phyloP scores from a whole-genome alignment of 1,140 invertebrate genomes.

The Pseudachorutes palmiensis region DNA sequence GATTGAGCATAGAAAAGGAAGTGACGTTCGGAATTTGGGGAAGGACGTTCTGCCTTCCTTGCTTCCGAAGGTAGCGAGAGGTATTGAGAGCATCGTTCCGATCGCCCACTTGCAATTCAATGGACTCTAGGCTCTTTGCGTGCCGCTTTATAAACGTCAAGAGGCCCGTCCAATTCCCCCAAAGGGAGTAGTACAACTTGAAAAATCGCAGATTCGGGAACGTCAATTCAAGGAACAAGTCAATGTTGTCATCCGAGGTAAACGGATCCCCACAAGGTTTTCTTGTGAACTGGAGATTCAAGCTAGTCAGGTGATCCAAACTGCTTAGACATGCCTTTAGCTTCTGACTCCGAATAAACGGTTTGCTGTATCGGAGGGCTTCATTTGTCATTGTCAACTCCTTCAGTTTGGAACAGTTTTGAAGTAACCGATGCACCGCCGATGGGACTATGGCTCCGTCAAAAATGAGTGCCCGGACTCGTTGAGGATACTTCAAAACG shows the following conservation, averaged over 20 bases:
- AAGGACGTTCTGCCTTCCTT: background rate
- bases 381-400: constrained; percentile 27
- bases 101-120: constrained; percentile 33
- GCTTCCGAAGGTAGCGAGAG: background rate
- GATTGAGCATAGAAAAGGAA: constrained; percentile 12
- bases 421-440: constrained; percentile 22
- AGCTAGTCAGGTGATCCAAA: constrained; percentile 12
- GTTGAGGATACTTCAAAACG: constrained; percentile 14
- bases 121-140: constrained; percentile 12
- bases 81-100: constrained; percentile 22
- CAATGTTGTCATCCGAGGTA: constrained; percentile 14
- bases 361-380: constrained; percentile 16
- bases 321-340: constrained; percentile 10
- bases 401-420: constrained; percentile 15
- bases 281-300: constrained; percentile 28
- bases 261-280: constrained; percentile 28
- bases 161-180: constrained; percentile 26
- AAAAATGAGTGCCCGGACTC: constrained; percentile 24
- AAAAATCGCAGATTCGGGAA: constrained; percentile 27
- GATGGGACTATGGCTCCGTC: constrained; percentile 19
- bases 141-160: constrained; percentile 24
- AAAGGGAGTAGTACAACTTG: constrained; percentile 27
- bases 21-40: background rate
- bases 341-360: constrained; percentile 5
- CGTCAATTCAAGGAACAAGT: constrained; percentile 12